A percentile compares a stretch with the other conserved stretches of the same genome.
Conservation (phyloP, 2,888 invertebrate genomes). For the Gisinianus flammeolus region DNA sequence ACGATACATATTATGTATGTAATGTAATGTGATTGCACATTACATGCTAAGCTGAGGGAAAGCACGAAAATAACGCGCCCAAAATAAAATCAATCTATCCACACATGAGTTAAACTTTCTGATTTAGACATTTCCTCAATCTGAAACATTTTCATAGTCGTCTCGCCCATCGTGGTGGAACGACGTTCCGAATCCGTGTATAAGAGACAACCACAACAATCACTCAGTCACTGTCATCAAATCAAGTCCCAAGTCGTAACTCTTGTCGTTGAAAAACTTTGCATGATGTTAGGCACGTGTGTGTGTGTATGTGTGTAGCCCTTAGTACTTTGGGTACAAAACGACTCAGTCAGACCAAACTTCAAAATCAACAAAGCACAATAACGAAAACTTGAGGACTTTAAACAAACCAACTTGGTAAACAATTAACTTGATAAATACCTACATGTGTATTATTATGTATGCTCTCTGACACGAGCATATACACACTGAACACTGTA, state of each 20-base stretch:
- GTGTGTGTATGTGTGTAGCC: neutral
- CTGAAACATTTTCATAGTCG: neutral
- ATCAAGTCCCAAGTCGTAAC: neutral
- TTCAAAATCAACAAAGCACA: neutral
- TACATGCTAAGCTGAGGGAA: neutral
- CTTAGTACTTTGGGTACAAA: neutral
- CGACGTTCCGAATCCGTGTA: neutral
- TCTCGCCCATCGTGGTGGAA: neutral
- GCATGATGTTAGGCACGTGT: neutral
- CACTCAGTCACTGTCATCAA: conserved; percentile 9
- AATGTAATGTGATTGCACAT: neutral
- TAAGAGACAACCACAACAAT: conserved; percentile 3
- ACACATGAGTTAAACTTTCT: neutral
- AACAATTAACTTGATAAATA: neutral
- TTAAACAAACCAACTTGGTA: neutral
- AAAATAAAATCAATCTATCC: neutral
- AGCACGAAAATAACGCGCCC: neutral
- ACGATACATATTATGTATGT: neutral
- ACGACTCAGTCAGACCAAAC: conserved; percentile 4
- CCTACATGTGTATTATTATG: neutral
- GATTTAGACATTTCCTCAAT: neutral
- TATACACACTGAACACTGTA: too few relatives aligned
- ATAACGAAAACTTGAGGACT: neutral
- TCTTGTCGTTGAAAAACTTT: neutral
- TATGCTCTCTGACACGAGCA: neutral